Conservation (phyloP, 2,888 invertebrate species). For the Mimumesa dahlbomi region DNA sequence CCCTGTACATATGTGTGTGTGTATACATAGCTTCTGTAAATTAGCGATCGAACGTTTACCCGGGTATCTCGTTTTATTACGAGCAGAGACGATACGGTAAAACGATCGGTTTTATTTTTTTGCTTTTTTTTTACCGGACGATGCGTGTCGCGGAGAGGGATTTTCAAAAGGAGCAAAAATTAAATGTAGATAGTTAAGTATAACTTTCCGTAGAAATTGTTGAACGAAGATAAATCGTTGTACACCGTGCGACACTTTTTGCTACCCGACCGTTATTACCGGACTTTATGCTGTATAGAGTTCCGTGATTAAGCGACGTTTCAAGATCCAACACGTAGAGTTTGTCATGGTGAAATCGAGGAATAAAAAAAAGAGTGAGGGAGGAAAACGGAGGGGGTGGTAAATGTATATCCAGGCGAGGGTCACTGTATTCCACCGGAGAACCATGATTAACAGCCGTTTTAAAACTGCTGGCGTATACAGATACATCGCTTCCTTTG, state of each 20-base stretch:
- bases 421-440: slow-evolving; percentile 44
- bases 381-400: slow-evolving; percentile 3
- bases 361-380: slow-evolving; percentile 23
- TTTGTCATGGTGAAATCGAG: slow-evolving; percentile 44
- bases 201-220: slow-evolving; percentile 33
- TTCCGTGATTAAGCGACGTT: slow-evolving; percentile 52
- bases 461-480: slow-evolving; percentile 49
- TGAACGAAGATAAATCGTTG: slow-evolving; percentile 20
- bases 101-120: too few relatives aligned
- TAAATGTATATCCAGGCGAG: slow-evolving; percentile 22
- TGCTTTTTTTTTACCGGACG: too few relatives aligned
- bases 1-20: too few relatives aligned
- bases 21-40: too few relatives aligned
- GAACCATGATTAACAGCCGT: slow-evolving; percentile 58
- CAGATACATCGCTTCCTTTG: slow-evolving; percentile 46
- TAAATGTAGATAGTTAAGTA: slow-evolving; percentile 5
- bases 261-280: background rate
- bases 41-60: too few relatives aligned
- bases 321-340: slow-evolving; percentile 43
- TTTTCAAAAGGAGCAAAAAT: slow-evolving; percentile 3
- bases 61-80: too few relatives aligned
- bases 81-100: too few relatives aligned
- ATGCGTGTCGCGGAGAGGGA: background rate
- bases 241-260: slow-evolving; percentile 15
- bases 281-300: slow-evolving; percentile 20